Base-by-base conservation (phyloP, 1,140 invertebrate genomes). In the Ectropis grisescens region DNA sequence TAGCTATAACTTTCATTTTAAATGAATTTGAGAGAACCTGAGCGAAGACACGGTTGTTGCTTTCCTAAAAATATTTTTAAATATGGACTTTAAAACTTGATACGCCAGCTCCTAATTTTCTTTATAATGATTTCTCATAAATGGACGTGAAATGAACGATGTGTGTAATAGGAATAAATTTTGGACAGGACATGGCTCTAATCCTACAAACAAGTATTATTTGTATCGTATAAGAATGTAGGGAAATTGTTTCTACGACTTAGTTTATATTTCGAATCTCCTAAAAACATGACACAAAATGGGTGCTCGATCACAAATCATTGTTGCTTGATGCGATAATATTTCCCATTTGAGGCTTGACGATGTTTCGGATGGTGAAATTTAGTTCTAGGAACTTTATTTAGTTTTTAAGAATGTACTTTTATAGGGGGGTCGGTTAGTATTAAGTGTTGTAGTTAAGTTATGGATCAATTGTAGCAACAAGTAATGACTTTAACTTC, bases 361-460 rank as follows among this genome's bases (percentile, higher is more conserved):
- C 7, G 19, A 39, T 38, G 29, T 29, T 49, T 36, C 15, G 23
- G 32, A 33, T 16, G 13, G 29, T 23, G 26, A 37, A 16, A 25
- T 32, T 38, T 23, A 37, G 30, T 37, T 37, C 26, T 37, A 19
- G 27, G 22, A 30, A 41, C 10, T 36, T 36, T 37, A 34, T 26
- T 32, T 30, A 26, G 12, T 47, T 25, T 11, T 36, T 37, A 41
- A 33, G 29, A 33, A 38, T 41, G 41, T 47, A 24, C n/a, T 39
- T 37, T 40, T 41, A 35, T 34, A 37, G 40, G 31, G 28, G 43
- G 48, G 41, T 34, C 46, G 47, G 31, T 10, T 19, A 1, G 13
- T 50, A n/a, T n/a, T n/a, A 50, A 55, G 47, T 51, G 52, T 55
- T 51, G n/a, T n/a, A n/a, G n/a, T n/a, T n/a, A 47, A 35, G 37